A percentile compares a stretch with the other conserved stretches of the same genome.
These are phyloP conservation scores for Pocillopora verrucosa DNA, from an alignment of 64 coral and sea anemone species.

Conservation along the genomic window DNA sequence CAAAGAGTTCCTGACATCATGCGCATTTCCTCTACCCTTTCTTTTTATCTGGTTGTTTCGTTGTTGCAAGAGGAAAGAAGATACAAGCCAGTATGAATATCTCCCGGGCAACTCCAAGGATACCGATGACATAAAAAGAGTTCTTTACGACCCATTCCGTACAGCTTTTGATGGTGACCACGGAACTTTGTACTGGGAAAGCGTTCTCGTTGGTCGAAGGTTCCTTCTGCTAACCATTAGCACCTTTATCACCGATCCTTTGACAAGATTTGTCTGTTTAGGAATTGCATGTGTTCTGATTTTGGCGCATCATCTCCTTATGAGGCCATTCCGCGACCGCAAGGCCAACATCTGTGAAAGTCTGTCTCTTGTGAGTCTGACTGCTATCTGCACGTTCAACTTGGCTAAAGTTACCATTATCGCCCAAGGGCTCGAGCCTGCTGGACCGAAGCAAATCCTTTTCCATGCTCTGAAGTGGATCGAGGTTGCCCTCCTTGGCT, in stretches of 20 bases:
- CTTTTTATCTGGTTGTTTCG: slow-evolving; percentile 32
- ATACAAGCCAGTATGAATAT: background rate
- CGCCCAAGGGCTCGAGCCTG: slow-evolving; percentile 9
- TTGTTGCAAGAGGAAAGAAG: background rate
- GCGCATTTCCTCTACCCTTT: slow-evolving; percentile 67
- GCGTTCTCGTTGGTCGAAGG: slow-evolving; percentile 66
- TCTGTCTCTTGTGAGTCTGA: background rate
- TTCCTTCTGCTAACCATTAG: slow-evolving; percentile 58
- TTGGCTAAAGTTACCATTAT: slow-evolving; percentile 12
- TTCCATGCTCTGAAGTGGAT: background rate
- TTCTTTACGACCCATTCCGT: slow-evolving; percentile 56
- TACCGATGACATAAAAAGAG: slow-evolving; percentile 28
- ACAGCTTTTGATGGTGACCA: background rate
- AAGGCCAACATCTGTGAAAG: slow-evolving; percentile 13
- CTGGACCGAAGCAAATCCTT: background rate
- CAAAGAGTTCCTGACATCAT: slow-evolving; percentile 56
- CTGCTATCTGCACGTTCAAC: slow-evolving; percentile 6
- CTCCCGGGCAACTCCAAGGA: background rate
- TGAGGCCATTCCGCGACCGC: background rate
- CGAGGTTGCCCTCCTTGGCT: slow-evolving; percentile 9
- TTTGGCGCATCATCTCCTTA: slow-evolving; percentile 5
- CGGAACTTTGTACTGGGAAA: slow-evolving; percentile 74
- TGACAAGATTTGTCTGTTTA: slow-evolving; percentile 32
- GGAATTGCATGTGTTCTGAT: background rate
- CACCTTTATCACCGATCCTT: slow-evolving; percentile 57